phyloP scores from a whole-genome alignment of 2,888 invertebrate genomes.

The Sinhomidia bicolor region DNA sequence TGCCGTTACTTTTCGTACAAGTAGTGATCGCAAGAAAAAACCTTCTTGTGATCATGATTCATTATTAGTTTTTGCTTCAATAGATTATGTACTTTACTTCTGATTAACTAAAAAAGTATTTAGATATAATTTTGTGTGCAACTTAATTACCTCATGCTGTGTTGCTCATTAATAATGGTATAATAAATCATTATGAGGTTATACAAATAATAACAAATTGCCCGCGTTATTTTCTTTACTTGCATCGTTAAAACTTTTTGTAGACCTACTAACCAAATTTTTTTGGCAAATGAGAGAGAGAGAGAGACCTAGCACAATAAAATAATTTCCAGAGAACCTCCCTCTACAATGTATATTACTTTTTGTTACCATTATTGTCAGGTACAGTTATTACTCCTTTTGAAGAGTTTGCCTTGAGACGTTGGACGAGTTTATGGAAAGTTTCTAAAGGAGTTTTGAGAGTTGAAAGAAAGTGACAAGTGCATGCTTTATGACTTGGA shows the following conservation, averaged over 20 bases:
- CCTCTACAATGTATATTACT: too few relatives aligned
- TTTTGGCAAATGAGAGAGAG: too few relatives aligned
- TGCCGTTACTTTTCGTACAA: too few relatives aligned
- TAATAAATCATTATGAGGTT: constrained; percentile 32
- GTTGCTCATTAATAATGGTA: constrained; percentile 52
- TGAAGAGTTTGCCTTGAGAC: neutral
- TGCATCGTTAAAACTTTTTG: too few relatives aligned
- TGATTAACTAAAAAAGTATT: neutral
- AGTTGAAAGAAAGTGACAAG: neutral
- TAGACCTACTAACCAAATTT: too few relatives aligned
- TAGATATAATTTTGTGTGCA: neutral
- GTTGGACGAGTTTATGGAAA: neutral
- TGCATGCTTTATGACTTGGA: neutral
- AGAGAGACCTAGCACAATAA: too few relatives aligned
- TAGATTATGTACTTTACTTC: neutral
- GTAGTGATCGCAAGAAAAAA: too few relatives aligned
- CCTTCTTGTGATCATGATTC: too few relatives aligned
- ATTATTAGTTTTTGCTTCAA: neutral
- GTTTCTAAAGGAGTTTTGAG: neutral
- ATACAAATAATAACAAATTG: neutral
- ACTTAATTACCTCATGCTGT: constrained; percentile 51
- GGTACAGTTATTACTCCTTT: too few relatives aligned
- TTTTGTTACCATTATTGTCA: too few relatives aligned
- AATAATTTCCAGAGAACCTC: too few relatives aligned
- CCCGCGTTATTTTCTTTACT: too few relatives aligned